Conservation (phyloP, 2,113 vertebrate species). For the Phaethon lepturus region DNA sequence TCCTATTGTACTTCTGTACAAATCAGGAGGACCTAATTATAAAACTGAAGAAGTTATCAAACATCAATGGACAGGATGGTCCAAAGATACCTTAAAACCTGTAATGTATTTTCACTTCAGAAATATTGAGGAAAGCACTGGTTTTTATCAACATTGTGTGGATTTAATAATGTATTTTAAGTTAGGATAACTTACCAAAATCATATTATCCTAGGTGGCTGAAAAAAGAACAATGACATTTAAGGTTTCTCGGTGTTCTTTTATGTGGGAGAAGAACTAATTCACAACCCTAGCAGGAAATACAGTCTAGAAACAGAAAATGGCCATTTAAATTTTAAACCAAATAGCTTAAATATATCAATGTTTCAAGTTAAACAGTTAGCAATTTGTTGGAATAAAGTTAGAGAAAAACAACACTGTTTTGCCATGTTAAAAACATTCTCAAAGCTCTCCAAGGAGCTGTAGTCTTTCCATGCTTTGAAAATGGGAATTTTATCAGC, state of each 20-base stretch:
- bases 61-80: background rate
- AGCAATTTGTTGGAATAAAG: background rate
- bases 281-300: background rate
- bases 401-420: background rate
- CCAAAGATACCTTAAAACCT: background rate
- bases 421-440: background rate
- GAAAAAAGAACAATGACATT: background rate
- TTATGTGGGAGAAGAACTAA: background rate
- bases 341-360: background rate
- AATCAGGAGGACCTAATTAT: background rate
- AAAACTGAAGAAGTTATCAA: background rate
- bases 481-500: background rate
- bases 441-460: background rate
- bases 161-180: background rate
- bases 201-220: background rate
- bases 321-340: background rate
- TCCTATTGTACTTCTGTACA: background rate
- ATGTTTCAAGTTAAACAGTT: background rate
- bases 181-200: background rate
- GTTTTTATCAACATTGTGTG: background rate
- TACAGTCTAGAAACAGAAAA: background rate
- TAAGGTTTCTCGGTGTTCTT: background rate
- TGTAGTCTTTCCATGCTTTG: background rate
- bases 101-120: background rate
- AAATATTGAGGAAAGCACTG: background rate